These are phyloP conservation scores for Ceuthmochares aereus DNA, from an alignment of 2,113 vertebrate genomes.

Conservation along the genomic window DNA sequence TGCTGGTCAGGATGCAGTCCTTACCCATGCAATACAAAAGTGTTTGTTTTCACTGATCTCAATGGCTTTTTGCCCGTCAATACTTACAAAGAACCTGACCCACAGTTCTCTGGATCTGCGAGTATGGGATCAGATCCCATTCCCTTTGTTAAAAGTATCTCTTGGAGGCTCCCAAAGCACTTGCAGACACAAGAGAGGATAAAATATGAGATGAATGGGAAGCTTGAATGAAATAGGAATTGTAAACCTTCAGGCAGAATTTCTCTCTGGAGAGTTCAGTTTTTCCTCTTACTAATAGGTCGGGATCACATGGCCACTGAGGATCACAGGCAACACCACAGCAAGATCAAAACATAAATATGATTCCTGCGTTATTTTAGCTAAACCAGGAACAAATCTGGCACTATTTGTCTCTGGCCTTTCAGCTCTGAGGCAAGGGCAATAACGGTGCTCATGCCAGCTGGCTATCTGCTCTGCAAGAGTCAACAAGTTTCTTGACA, in stretches of 20 bases:
- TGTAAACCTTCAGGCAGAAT: constrained; percentile 10
- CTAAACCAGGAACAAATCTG: constrained; percentile 49
- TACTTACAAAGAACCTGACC: background rate
- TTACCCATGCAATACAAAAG: fast-evolving
- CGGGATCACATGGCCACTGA: background rate
- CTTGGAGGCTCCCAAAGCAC: constrained; percentile 9
- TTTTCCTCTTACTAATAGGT: background rate
- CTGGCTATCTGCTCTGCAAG: constrained; percentile 58
- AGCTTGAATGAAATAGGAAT: constrained; percentile 43
- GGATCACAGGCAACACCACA: background rate
- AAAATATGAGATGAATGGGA: constrained; percentile 54
- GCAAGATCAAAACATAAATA: constrained; percentile 35
- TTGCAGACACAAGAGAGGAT: constrained; percentile 26
- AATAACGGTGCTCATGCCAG: constrained; percentile 19
- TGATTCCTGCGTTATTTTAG: constrained; percentile 13
- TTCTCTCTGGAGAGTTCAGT: background rate
- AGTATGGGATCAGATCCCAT: constrained; percentile 6
- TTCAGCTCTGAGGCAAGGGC: constrained; percentile 48
- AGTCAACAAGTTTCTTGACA: constrained; percentile 68
- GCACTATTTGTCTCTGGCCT: constrained; percentile 7
- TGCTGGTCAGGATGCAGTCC: background rate
- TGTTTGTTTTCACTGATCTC: background rate
- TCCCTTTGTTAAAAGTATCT: background rate
- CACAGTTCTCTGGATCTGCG: background rate
- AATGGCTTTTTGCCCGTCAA: background rate